Base-by-base conservation (phyloP, 2,113 vertebrate genomes). In the Malaclemys terrapin region DNA sequence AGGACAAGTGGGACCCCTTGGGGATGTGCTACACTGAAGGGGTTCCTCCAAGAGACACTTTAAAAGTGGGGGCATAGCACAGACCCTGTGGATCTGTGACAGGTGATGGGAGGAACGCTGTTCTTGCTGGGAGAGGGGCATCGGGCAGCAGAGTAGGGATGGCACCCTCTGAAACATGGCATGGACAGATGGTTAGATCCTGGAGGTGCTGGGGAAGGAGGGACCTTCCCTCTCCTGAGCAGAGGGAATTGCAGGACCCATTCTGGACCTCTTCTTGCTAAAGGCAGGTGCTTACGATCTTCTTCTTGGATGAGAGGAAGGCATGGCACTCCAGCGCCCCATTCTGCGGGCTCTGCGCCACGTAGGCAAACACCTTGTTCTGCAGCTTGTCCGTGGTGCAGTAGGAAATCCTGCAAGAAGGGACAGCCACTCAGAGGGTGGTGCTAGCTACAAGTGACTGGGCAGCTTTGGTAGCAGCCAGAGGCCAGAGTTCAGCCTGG, bases 381-480 rank as follows among this genome's bases (percentile, higher is more conserved):
- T 99, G 99, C 97, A 99, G 98, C 98, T 99, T 99, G 97, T 99
- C 99, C 42, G 99, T 99, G 31, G 99, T 99, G 97, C 99, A 99
- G 97, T 99, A 99, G 4, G 99, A 99, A 94, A 99, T 99, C 98
- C 99, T 99, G 97, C 6, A 59, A 94, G 72, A 96, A 56, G 53
- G n/a, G 50, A 91, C 38, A 78, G 31, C 35, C 35, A 19, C 4
- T 22, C n/a, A 25, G 31, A 24, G 31, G 6, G 29, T 6, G 31
- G 16, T 20, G 35, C 54, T 38, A 72, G 35, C 35, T 20, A 4
- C n/a, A 72, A 38, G 65, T 38, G n/a, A 72, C 6, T 72, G 65
- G 19, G 8, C 65, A 72, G 35, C 19, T 72, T 20, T 38, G 65
- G n/a, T n/a, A 72, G 65, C 65, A 62, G 57, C 27, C 14, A 14